Conservation (phyloP, 2,113 vertebrate genomes). For the Gasterosteus aculeatus region DNA sequence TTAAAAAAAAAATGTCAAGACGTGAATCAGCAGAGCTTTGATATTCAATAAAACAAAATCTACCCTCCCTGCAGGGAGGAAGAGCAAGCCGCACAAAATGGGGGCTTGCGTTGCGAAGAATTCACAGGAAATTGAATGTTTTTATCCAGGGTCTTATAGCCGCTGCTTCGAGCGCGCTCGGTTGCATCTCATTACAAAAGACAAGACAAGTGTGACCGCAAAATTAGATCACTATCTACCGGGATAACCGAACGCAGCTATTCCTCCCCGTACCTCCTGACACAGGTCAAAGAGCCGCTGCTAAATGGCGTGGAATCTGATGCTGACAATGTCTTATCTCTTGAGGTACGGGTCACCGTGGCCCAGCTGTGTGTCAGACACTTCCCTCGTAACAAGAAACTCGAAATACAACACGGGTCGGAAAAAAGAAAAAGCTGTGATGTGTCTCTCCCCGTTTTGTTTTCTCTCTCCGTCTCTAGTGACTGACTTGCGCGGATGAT, state of each 20-base stretch:
- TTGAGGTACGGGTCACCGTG: neutral
- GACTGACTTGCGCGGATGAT: conserved; percentile 30
- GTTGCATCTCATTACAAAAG: neutral
- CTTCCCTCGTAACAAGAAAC: neutral
- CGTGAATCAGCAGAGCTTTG: neutral
- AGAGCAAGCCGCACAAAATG: neutral
- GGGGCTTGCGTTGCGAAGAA: too few relatives aligned
- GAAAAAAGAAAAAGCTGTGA: neutral
- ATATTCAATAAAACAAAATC: neutral
- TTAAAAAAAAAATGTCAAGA: too few relatives aligned
- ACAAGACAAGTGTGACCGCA: neutral
- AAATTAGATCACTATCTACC: neutral
- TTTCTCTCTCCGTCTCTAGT: neutral
- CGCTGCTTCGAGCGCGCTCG: neutral
- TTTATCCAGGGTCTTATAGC: too few relatives aligned
- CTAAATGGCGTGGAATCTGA: neutral
- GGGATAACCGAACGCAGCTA: neutral
- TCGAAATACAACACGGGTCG: conserved; percentile 6
- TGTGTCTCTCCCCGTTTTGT: neutral
- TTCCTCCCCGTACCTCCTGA: neutral
- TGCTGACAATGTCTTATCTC: conserved; percentile 18
- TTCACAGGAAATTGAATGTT: too few relatives aligned
- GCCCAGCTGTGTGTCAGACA: conserved; percentile 14
- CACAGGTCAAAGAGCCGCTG: neutral
- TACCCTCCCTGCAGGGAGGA: neutral